Evolutionary conservation across 2,797 vertebrate genomes (phyloP), one percentile per base, ranked within the genome.

Genomic region (Danio kyathit): DNA sequence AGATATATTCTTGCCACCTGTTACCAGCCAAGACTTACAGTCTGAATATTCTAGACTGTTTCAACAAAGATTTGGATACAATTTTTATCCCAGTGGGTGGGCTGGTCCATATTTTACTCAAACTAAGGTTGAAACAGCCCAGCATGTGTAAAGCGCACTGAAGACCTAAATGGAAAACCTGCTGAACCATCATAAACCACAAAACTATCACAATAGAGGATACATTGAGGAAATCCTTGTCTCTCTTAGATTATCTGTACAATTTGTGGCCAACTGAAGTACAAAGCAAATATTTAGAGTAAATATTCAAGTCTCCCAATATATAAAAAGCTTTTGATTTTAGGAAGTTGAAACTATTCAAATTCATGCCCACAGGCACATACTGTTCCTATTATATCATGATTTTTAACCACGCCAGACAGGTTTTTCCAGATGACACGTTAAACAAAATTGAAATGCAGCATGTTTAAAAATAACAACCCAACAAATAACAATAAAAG

Each of bases 341-440:
- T 21, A 16, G 54, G 10, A 52, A 79, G 46, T 5, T 29, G 43
- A 6, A 61, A 71, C 14, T 8, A 61, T 44, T 52, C 4, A 63
- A 79, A 71, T 61, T 8, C 14, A 44, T 52, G 46, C 9, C 66
- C 17, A 16, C 5, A 5, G 66, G 76, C 46, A 54, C 29, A 61
- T 16, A 4, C n/a, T 11, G 13, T 61, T n/a, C 11, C 7, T 29
- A 10, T 60, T 49, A 49, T 17, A 40, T 63, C 38, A 2, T 63
- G 48, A 51, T 51, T 63, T 57, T 19, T 57, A 0, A 59, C 43
- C 12, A 1, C 9, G 43, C 6, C 52, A 14, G 43, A 63, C 66
- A n/a, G 57, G 77, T 71, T 63, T 29, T 61, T 52, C 67, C 38
- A 71, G 38, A 21, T 16, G 6, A 48, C 52, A 48, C 46, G 48